phyloP scores from a whole-genome alignment of 2,797 vertebrate genomes.

The Aratinga solstitialis region DNA sequence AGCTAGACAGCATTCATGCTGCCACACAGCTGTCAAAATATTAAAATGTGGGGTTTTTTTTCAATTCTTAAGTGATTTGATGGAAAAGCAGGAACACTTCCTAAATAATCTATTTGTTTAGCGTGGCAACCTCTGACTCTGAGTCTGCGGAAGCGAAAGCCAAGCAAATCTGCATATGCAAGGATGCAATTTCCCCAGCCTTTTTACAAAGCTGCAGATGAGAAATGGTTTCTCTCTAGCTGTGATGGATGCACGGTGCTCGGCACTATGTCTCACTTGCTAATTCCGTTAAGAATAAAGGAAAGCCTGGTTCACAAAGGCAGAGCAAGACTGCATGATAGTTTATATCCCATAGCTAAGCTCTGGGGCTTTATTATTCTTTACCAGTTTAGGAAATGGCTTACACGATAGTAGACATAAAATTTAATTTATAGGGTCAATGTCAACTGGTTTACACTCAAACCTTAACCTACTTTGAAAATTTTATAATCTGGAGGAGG shows the following conservation, averaged over 20 bases:
- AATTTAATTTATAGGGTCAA: conserved; percentile 37
- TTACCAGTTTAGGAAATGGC: conserved; percentile 4
- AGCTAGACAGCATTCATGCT: not conserved
- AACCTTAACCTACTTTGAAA: conserved; percentile 47
- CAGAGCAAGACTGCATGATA: not conserved
- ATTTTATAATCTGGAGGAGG: not conserved
- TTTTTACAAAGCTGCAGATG: not conserved
- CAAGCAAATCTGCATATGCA: conserved; percentile 36
- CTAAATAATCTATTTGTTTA: conserved; percentile 11
- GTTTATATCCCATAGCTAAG: not conserved
- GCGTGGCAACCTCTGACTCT: not conserved
- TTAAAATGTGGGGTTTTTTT: not conserved
- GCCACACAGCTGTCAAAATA: conserved; percentile 1
- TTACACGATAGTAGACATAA: not conserved
- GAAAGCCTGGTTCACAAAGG: not conserved
- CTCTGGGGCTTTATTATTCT: conserved; percentile 41
- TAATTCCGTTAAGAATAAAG: conserved; percentile 46
- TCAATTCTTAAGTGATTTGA: not conserved
- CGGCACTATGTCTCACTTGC: conserved; percentile 9
- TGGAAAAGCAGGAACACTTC: not conserved
- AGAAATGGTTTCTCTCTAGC: conserved; percentile 22
- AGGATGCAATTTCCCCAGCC: not conserved
- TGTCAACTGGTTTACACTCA: conserved; percentile 32
- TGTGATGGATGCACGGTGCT: not conserved
- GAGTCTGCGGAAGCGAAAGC: not conserved